Base-by-base conservation (phyloP, 2,888 invertebrate genomes). In the Harpalus rufipes region DNA sequence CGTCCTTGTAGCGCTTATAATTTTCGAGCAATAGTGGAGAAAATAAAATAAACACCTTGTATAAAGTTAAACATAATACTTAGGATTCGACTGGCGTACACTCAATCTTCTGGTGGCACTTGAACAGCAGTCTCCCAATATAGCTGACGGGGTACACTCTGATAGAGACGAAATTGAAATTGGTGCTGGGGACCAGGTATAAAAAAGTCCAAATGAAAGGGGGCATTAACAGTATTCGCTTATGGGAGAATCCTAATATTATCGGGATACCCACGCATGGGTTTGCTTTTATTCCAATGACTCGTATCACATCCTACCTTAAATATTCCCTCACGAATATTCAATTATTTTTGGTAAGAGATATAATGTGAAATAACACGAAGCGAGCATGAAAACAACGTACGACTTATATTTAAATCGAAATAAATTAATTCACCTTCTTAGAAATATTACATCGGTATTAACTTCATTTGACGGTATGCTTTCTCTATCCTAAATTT, bases 1-100 rank as follows among this genome's bases (percentile, higher is more conserved):
- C n/a, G n/a, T n/a, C n/a, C n/a, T n/a, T n/a, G n/a, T n/a, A n/a
- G n/a, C n/a, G n/a, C n/a, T n/a, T n/a, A n/a, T n/a, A n/a, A n/a
- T n/a, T n/a, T n/a, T n/a, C n/a, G n/a, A n/a, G n/a, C n/a, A n/a
- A n/a, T n/a, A n/a, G n/a, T n/a, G n/a, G n/a, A n/a, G n/a, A n/a
- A n/a, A n/a, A n/a, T n/a, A n/a, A n/a, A n/a, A n/a, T n/a, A n/a
- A n/a, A n/a, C n/a, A n/a, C n/a, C n/a, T n/a, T n/a, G n/a, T n/a
- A 65, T 65, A 84, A 84, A 84, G 76, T 76, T 76, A 78, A 63
- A 78, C 74, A 68, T 74, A 82, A 89, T 86, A 89, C 92, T 89
- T 93, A 98, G 98, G 98, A 93, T 99, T 99, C 94, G 99, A 99
- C 95, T 98, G 97, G 96, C 97, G 97, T 92, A 99, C 99, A 89